These are phyloP conservation scores for Mesochorus sp. DNA, from an alignment of 2,888 invertebrate species.

Conservation along the genomic window DNA sequence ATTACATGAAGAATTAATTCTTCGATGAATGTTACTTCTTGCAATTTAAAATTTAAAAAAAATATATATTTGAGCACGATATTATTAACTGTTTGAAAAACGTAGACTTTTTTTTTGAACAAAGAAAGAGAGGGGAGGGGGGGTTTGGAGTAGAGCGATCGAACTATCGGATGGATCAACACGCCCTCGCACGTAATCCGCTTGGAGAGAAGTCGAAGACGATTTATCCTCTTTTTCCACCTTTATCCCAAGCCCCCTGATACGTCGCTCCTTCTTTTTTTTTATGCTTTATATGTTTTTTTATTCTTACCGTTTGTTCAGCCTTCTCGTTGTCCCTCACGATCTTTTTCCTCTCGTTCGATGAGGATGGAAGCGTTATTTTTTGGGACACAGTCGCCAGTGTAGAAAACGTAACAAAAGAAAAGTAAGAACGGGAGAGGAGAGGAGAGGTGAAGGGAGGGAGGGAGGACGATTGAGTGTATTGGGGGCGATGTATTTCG, in stretches of 20 bases:
- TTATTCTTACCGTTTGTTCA: no score
- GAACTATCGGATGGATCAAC: slow-evolving; percentile 62
- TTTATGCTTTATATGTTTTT: background rate
- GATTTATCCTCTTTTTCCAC: slow-evolving; percentile 60
- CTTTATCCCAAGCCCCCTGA: background rate
- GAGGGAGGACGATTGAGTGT: background rate
- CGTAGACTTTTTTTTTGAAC: slow-evolving; percentile 63
- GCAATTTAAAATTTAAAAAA: no score
- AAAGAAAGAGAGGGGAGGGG: background rate
- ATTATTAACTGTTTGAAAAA: no score
- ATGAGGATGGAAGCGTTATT: slow-evolving; percentile 47
- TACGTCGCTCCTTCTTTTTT: background rate
- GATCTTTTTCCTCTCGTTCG: slow-evolving; percentile 4
- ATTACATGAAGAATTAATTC: no score
- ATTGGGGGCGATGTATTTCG: slow-evolving; percentile 21
- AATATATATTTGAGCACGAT: no score
- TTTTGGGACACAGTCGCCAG: background rate
- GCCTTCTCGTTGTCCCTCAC: background rate
- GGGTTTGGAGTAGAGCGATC: slow-evolving; percentile 54
- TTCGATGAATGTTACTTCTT: no score
- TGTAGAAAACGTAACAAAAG: background rate
- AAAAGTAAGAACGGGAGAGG: background rate
- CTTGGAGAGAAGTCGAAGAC: slow-evolving; percentile 59
- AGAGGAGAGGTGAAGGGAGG: background rate
- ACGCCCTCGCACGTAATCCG: slow-evolving; percentile 60